phyloP scores from a whole-genome alignment of 2,888 invertebrate species.

The Drosophila fulvimacula region DNA sequence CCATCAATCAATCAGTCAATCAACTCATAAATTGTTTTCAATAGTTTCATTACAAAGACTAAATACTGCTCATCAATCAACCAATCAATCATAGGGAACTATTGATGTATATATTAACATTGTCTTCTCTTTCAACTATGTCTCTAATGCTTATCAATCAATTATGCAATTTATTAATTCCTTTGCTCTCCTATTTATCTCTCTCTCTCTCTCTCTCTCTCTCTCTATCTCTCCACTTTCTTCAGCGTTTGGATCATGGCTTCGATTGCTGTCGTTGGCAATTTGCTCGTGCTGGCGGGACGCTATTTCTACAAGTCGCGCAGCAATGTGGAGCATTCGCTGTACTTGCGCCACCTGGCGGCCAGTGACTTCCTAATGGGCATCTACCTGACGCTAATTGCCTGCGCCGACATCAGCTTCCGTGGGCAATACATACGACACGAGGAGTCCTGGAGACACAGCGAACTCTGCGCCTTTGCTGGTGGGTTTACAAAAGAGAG shows the following conservation, averaged over 20 bases:
- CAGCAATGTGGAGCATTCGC: constrained; percentile 87
- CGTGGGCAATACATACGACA: constrained; percentile 87
- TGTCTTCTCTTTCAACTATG: too few relatives aligned
- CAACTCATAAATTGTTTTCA: too few relatives aligned
- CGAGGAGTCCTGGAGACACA: constrained; percentile 87
- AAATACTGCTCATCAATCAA: too few relatives aligned
- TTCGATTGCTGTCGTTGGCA: constrained; percentile 86
- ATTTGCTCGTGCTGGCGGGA: constrained; percentile 86
- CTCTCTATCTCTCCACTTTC: background rate
- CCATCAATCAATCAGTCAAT: background rate
- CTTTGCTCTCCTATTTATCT: background rate
- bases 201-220: background rate
- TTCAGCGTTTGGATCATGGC: constrained; percentile 88
- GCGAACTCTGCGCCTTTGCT: constrained; percentile 86
- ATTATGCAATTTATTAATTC: background rate
- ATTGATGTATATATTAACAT: too few relatives aligned
- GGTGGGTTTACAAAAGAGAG: constrained; percentile 83
- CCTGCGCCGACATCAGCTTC: constrained; percentile 85
- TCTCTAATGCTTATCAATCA: too few relatives aligned
- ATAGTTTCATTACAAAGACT: too few relatives aligned
- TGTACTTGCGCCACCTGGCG: constrained; percentile 88
- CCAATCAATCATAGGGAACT: too few relatives aligned
- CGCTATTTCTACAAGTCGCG: constrained; percentile 86
- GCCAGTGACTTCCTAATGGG: constrained; percentile 88
- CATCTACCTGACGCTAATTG: constrained; percentile 87